phyloP scores from a whole-genome alignment of 2,888 invertebrate genomes.

The Gymnosoma rotundatum region DNA sequence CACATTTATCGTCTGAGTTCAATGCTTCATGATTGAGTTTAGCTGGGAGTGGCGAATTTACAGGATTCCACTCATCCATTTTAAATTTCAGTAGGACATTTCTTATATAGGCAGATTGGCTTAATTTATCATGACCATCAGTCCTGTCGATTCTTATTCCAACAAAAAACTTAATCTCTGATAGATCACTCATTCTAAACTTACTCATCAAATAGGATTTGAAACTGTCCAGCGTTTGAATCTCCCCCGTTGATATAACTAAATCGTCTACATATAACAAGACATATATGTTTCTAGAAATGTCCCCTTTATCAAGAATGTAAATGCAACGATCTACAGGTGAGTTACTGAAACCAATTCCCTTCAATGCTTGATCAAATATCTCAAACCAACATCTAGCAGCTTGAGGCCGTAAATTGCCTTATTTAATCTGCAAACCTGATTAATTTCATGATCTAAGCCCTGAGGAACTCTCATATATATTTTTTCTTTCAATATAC shows the following conservation, averaged over 20 bases:
- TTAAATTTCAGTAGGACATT: slow-evolving; percentile 50
- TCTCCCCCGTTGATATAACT: too few species aligned
- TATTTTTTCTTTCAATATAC: slow-evolving; percentile 67
- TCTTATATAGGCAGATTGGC: slow-evolving; percentile 62
- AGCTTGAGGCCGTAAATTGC: slow-evolving; percentile 65
- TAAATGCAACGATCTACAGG: too few species aligned
- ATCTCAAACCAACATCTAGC: too few species aligned
- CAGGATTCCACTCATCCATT: slow-evolving; percentile 50
- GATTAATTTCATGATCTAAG: slow-evolving; percentile 7
- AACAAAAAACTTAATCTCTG: slow-evolving; percentile 44
- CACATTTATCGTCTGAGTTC: slow-evolving; percentile 46
- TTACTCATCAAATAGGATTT: too few species aligned
- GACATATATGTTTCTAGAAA: too few species aligned
- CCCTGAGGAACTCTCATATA: slow-evolving; percentile 66
- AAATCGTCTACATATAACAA: too few species aligned
- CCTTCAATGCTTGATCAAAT: too few species aligned
- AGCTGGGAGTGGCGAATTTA: slow-evolving; percentile 33
- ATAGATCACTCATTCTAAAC: too few species aligned
- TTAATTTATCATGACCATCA: slow-evolving; percentile 50
- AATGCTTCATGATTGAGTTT: slow-evolving; percentile 55
- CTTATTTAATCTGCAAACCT: slow-evolving; percentile 65
- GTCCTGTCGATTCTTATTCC: slow-evolving; percentile 65
- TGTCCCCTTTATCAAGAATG: too few species aligned
- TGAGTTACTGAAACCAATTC: too few species aligned
- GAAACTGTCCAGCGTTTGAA: too few species aligned